phyloP scores from a whole-genome alignment of 1,140 invertebrate genomes.

The Drosophila pseudoobscura region DNA sequence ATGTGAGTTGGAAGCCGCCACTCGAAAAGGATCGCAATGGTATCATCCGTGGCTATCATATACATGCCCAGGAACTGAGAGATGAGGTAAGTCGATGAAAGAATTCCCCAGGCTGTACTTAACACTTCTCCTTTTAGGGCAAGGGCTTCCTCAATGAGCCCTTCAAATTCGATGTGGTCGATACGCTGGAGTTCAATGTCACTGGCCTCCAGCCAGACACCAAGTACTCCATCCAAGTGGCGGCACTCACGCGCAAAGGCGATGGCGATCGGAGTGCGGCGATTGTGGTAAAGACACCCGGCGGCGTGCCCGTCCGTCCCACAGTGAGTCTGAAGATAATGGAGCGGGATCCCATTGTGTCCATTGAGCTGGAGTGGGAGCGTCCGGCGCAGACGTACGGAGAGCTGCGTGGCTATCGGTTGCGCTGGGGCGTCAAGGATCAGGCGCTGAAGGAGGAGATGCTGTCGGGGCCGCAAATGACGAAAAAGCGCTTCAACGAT shows the following conservation, averaged over 20 bases:
- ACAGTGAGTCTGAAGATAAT: conserved; percentile 92
- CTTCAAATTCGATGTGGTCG: conserved; percentile 92
- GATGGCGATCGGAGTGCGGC: conserved; percentile 95
- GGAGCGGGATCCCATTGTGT: conserved; percentile 91
- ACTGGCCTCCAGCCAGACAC: conserved; percentile 96
- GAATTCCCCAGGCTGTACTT: too few relatives aligned
- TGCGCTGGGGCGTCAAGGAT: conserved; percentile 94
- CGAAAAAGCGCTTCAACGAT: conserved; percentile 86
- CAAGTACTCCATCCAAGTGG: conserved; percentile 95
- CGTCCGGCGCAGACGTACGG: conserved; percentile 94
- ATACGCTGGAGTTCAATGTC: conserved; percentile 92
- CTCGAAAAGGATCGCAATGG: conserved; percentile 95
- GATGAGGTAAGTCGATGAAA: conserved; percentile 87
- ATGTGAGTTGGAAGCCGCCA: conserved; percentile 96
- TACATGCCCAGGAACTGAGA: conserved; percentile 96
- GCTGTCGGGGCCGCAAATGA: conserved; percentile 85
- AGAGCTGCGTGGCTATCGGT: conserved; percentile 91
- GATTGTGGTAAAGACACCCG: conserved; percentile 93
- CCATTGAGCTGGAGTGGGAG: conserved; percentile 95
- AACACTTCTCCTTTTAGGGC: conserved; percentile 84
- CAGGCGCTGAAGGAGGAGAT: conserved; percentile 89
- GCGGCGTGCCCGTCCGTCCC: conserved; percentile 95
- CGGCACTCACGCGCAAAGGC: conserved; percentile 96
- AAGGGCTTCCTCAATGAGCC: conserved; percentile 92
- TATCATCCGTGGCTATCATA: conserved; percentile 98